Conservation (phyloP, 2,888 invertebrate genomes). For the Ellobium chinense region DNA sequence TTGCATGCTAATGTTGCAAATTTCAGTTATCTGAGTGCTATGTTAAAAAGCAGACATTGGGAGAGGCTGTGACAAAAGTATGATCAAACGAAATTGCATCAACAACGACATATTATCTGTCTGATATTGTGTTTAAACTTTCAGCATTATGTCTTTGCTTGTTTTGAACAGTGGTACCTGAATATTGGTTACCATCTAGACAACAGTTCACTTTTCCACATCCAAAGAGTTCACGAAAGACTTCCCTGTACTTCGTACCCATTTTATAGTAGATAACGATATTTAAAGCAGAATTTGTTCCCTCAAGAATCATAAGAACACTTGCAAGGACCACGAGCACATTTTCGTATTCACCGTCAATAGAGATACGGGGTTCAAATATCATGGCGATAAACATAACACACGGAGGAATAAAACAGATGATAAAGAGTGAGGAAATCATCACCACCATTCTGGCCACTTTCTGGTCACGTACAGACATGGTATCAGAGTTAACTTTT, state of each 20-base stretch:
- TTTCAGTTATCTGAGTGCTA: too few species aligned
- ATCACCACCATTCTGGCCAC: slow-evolving; percentile 24
- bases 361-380: background rate
- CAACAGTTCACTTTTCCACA: too few species aligned
- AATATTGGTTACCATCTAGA: too few species aligned
- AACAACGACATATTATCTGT: too few species aligned
- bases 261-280: slow-evolving; percentile 25
- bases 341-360: background rate
- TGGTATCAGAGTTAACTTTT: background rate
- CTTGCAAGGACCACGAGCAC: background rate
- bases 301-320: background rate
- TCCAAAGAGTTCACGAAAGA: background rate
- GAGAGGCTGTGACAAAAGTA: too few species aligned
- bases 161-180: too few species aligned
- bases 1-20: too few species aligned
- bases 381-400: slow-evolving; percentile 20
- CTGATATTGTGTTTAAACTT: too few species aligned
- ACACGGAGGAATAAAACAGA: slow-evolving; percentile 8
- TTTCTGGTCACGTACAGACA: background rate
- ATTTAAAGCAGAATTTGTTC: slow-evolving; percentile 5
- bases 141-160: too few species aligned
- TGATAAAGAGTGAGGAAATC: slow-evolving; percentile 21
- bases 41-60: too few species aligned
- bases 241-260: background rate
- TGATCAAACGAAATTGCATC: too few species aligned